Conservation (phyloP, 2,113 vertebrate species). For the Mus spicilegus region DNA sequence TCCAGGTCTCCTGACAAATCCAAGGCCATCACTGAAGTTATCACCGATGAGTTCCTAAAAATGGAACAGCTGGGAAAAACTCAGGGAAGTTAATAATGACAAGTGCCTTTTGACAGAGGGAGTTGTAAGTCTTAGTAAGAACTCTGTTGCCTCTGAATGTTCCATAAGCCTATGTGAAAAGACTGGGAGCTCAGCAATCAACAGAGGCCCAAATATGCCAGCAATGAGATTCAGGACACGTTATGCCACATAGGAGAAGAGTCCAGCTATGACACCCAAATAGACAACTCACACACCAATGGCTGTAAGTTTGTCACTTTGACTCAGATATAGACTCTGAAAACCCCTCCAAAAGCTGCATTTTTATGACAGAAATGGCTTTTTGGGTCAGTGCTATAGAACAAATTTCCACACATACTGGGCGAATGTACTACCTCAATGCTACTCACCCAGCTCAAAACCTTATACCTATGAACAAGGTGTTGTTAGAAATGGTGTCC, state of each 20-base stretch:
- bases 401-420: too few relatives aligned
- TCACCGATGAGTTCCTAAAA: background rate
- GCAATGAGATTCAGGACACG: background rate
- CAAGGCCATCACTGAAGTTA: background rate
- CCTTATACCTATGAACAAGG: background rate
- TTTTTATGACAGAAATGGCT: background rate
- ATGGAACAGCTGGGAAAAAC: background rate
- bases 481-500: background rate
- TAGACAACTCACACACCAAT: background rate
- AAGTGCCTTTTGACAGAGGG: background rate
- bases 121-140: background rate
- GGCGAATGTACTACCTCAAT: background rate
- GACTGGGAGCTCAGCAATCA: background rate
- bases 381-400: background rate
- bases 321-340: background rate
- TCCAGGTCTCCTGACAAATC: slow-evolving; percentile 2
- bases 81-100: background rate
- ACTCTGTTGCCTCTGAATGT: slow-evolving; percentile 12
- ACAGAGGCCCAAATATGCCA: background rate
- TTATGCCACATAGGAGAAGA: background rate
- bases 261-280: background rate
- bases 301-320: background rate
- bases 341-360: background rate
- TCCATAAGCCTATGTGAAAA: background rate
- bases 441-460: background rate